A percentile compares a stretch with the other conserved stretches of the same genome.
These are phyloP conservation scores for Ispidina lecontei DNA, from an alignment of 2,797 vertebrate species.

Conservation along the genomic window DNA sequence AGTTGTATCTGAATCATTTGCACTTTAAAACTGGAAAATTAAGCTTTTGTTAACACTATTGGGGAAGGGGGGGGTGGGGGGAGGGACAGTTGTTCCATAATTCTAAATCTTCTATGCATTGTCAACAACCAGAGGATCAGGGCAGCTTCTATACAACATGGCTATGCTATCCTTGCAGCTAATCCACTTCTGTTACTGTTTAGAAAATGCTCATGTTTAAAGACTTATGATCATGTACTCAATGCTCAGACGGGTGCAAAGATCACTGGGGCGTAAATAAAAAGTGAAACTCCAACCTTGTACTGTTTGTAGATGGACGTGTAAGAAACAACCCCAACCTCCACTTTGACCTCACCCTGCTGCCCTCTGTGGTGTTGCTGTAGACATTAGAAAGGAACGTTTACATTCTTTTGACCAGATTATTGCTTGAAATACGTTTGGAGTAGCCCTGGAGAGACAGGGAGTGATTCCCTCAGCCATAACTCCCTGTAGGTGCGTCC, in stretches of 20 bases:
- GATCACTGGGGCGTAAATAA: slow-evolving; percentile 77
- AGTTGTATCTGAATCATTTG: slow-evolving; percentile 84
- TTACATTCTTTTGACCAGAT: slow-evolving; percentile 69
- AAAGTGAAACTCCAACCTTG: slow-evolving; percentile 74
- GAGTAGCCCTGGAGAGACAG: slow-evolving; percentile 8
- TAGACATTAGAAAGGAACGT: slow-evolving; percentile 59
- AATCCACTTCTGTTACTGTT: slow-evolving; percentile 74
- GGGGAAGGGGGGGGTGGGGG: slow-evolving; percentile 34
- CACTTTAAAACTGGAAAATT: slow-evolving; percentile 86
- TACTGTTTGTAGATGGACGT: slow-evolving; percentile 73
- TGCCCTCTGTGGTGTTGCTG: slow-evolving; percentile 44
- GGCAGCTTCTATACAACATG: slow-evolving; percentile 80
- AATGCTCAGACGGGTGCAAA: slow-evolving; percentile 70
- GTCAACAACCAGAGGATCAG: slow-evolving; percentile 77
- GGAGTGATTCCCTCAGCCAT: background rate
- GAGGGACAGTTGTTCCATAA: slow-evolving; percentile 30
- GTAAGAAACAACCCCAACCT: slow-evolving; percentile 63
- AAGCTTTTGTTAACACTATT: slow-evolving; percentile 86
- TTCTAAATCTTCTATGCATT: slow-evolving; percentile 84
- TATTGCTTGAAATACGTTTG: slow-evolving; percentile 29
- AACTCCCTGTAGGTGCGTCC: background rate
- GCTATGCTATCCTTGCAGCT: slow-evolving; percentile 79
- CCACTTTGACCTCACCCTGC: slow-evolving; percentile 72
- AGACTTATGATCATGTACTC: slow-evolving; percentile 75
- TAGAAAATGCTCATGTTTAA: slow-evolving; percentile 75